Percentiles rank a stretch among this genome's conserved stretches.
Conservation (phyloP, 2,113 vertebrate genomes). For the Grallaria varia region DNA sequence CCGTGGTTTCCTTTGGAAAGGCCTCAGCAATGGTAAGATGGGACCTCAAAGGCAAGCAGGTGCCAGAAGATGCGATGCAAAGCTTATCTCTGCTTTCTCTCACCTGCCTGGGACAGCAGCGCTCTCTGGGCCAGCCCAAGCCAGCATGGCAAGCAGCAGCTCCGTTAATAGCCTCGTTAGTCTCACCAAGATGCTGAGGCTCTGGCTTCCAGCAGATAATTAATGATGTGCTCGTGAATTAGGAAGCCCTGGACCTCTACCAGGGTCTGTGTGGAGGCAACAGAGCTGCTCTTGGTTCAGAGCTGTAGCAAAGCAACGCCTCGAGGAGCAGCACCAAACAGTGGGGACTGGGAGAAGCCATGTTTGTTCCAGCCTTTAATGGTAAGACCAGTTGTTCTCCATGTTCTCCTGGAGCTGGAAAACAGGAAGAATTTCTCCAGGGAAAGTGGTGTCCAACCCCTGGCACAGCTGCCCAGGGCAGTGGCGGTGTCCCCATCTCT, state of each 20-base stretch:
- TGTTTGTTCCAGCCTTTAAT: background rate
- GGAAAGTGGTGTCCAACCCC: background rate
- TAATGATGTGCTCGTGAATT: conserved; percentile 3
- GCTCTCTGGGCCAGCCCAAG: background rate
- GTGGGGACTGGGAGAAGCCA: rapidly evolving
- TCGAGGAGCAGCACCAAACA: background rate
- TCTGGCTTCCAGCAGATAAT: conserved; percentile 40
- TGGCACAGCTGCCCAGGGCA: background rate
- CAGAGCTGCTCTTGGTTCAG: background rate
- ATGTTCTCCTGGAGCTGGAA: background rate
- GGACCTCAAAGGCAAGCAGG: background rate
- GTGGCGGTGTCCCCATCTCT: background rate
- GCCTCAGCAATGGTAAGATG: background rate
- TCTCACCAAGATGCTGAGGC: background rate
- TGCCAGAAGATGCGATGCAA: background rate
- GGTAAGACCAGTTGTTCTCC: background rate
- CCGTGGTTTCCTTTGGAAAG: background rate
- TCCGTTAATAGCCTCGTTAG: background rate
- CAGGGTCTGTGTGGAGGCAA: background rate
- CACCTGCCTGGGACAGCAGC: rapidly evolving
- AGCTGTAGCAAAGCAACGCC: background rate
- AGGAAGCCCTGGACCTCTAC: conserved; percentile 32
- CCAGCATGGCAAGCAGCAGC: background rate
- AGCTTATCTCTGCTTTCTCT: background rate
- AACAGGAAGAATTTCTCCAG: background rate